A percentile compares a stretch with the other conserved stretches of the same genome.
These are phyloP conservation scores for Listrodromus nycthemerus DNA, from an alignment of 2,888 invertebrate genomes.

Conservation along the genomic window DNA sequence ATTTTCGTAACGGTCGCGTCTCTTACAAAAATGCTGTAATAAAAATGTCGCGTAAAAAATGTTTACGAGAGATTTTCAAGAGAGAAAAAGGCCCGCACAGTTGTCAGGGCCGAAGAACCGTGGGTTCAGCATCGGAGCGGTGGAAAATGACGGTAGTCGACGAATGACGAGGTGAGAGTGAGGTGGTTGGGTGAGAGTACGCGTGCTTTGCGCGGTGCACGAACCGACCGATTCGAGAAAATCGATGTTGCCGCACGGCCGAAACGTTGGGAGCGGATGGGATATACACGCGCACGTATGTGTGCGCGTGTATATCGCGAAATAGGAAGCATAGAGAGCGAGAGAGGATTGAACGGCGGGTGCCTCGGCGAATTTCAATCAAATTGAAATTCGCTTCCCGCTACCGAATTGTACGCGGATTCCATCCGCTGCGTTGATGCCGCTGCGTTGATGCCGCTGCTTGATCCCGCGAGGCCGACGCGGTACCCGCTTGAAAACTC, in stretches of 20 bases:
- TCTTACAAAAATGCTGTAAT: too few species aligned
- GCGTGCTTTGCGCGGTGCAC: constrained; percentile 26
- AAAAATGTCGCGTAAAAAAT: too few species aligned
- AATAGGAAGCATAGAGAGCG: constrained; percentile 11
- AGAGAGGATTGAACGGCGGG: constrained; percentile 29
- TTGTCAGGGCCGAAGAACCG: background rate
- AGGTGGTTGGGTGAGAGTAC: constrained; percentile 17
- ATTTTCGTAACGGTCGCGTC: too few species aligned
- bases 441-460: constrained; percentile 43
- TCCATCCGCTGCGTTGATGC: constrained; percentile 54
- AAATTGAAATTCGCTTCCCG: constrained; percentile 70
- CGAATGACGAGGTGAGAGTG: constrained; percentile 24
- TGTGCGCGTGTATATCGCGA: background rate
- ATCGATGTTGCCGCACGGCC: constrained; percentile 61
- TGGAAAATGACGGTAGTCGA: constrained; percentile 14
- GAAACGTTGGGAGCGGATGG: constrained; percentile 47
- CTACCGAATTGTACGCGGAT: constrained; percentile 65
- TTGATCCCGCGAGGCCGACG: constrained; percentile 56
- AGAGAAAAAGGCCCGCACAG: too few species aligned
- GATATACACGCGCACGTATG: constrained; percentile 1
- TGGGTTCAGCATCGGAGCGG: background rate
- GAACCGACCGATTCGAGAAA: constrained; percentile 41
- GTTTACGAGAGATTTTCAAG: too few species aligned
- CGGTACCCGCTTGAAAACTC: constrained; percentile 42
- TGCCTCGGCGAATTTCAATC: constrained; percentile 68